Conservation (phyloP, 2,797 vertebrate species). For the Sebastes cheni region DNA sequence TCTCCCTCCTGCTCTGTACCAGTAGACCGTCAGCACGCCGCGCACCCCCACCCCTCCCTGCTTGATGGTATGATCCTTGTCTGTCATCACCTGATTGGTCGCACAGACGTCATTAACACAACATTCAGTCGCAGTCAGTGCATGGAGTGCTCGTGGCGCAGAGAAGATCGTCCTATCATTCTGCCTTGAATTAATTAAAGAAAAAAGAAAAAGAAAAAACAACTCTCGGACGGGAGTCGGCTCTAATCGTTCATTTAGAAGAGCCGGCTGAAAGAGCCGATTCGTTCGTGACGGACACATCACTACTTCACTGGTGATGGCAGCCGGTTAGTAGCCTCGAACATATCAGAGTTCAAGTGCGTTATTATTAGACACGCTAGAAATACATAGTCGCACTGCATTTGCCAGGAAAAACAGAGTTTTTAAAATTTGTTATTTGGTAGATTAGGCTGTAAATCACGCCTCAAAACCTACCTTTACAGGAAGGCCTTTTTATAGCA, state of each 20-base stretch:
- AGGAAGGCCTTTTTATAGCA: too few relatives aligned
- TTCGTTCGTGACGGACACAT: accelerated
- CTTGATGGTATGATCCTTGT: too few relatives aligned
- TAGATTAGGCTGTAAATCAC: background rate
- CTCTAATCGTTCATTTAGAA: too few relatives aligned
- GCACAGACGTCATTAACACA: accelerated
- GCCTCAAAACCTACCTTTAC: too few relatives aligned
- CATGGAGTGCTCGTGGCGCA: too few relatives aligned
- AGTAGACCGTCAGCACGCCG: accelerated
- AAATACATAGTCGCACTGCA: background rate
- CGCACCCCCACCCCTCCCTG: too few relatives aligned
- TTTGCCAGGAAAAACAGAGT: background rate
- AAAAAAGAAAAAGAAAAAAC: too few relatives aligned
- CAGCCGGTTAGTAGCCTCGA: background rate
- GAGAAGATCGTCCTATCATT: too few relatives aligned
- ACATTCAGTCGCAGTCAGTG: too few relatives aligned
- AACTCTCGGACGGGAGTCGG: accelerated
- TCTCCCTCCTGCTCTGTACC: too few relatives aligned
- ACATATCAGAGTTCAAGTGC: background rate
- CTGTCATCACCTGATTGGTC: too few relatives aligned
- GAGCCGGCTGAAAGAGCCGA: too few relatives aligned
- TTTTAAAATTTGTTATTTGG: accelerated
- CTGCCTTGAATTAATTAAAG: accelerated
- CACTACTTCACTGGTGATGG: background rate
- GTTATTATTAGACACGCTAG: background rate